Evolutionary conservation across 2,113 vertebrate species (phyloP).

Genomic region (Gyps fulvus): DNA sequence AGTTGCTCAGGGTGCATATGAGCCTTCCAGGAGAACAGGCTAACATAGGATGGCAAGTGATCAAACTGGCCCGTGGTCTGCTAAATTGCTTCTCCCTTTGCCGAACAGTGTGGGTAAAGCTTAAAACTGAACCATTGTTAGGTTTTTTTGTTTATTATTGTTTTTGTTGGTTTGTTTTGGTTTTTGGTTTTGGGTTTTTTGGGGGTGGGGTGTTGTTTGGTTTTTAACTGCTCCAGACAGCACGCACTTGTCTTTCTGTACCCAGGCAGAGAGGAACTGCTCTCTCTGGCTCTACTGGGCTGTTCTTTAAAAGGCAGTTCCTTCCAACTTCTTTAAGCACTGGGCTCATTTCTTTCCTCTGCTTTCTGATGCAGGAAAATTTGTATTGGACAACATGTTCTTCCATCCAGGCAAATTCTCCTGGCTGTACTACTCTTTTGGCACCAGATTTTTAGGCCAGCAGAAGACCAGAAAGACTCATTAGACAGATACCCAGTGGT

Average conservation of each 20-base stretch:
- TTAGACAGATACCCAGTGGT: background rate
- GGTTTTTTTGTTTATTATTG: background rate
- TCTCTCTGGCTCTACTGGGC: background rate
- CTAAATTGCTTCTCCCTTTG: background rate
- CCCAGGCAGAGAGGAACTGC: background rate
- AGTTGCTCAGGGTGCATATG: no score
- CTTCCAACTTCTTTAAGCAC: background rate
- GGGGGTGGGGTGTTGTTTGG: background rate
- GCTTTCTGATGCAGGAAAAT: background rate
- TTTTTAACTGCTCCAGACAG: background rate
- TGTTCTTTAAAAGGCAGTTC: background rate
- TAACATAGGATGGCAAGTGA: background rate
- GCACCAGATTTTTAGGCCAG: background rate
- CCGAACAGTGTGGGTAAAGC: background rate
- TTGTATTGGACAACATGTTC: background rate
- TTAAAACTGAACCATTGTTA: background rate
- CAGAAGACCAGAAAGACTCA: background rate
- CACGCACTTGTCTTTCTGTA: background rate
- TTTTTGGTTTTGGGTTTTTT: no score
- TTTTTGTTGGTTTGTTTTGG: rapidly evolving
- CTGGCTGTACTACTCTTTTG: background rate
- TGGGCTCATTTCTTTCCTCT: background rate
- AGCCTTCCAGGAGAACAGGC: background rate
- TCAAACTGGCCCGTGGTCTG: no score
- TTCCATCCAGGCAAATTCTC: background rate